Base-by-base conservation (phyloP, 2,113 vertebrate species). In the Maccullochella peelii region DNA sequence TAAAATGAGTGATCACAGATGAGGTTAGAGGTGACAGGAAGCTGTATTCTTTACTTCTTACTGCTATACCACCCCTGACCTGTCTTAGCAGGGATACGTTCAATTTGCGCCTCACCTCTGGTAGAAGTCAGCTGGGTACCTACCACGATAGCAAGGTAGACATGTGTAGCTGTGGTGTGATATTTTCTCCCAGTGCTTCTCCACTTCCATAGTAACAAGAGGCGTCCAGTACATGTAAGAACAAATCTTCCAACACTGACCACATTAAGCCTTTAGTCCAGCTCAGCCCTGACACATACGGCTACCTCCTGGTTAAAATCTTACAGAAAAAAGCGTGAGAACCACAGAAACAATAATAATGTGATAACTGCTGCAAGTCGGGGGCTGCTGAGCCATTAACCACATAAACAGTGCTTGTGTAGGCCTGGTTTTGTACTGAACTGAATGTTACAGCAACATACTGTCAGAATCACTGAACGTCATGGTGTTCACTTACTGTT, bases 1-100 rank as follows among this genome's bases (percentile, higher is more conserved):
- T 80, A 33, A 49, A 77, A 73, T 62, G 20, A 61, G n/a, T 9
- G 68, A 50, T 72, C 49, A 55, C 27, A 52, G 12, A 54, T 30
- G 8, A 7, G 73, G 75, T 74, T 14, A 58, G 50, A 70, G 66
- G 49, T 52, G 42, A 36, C 33, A 59, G 50, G 67, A 58, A 70
- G 55, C 69, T 52, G 14, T 54, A 2, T 62, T 54, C 25, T 20
- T 71, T 30, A n/a, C 25, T 21, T n/a, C 11, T 30, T 40, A 42
- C 25, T 52, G 58, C 65, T 18, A 6, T 21, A 42, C 20, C 33
- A 44, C 25, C 47, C 65, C 40, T 67, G 21, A 77, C 57, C 47
- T 62, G 21, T 55, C 47, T 38, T 9, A 66, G 50, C 61, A 49
- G 25, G 52, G 15, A 59, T 66, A 21, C 20, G 38, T 68, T 69